Percentiles rank a stretch among this genome's conserved stretches.
Evolutionary conservation across 2,797 vertebrate genomes (phyloP).

Genomic region (Gymnoscopelus microlampas): DNA sequence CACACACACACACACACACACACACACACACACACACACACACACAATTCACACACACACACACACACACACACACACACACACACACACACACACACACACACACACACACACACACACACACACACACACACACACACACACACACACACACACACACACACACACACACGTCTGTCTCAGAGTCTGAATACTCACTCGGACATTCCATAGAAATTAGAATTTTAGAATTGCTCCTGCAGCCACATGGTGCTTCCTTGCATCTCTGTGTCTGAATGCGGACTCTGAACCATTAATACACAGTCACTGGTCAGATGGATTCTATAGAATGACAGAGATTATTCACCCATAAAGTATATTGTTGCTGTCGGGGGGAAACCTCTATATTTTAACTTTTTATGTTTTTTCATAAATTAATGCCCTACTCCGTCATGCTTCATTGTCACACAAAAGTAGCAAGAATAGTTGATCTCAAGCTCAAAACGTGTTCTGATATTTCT

Average conservation of each 20-base stretch:
- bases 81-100: conserved; percentile 18
- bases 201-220: conserved; percentile 38
- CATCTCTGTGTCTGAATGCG: conserved; percentile 19
- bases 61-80: conserved; percentile 10
- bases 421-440: too few relatives aligned
- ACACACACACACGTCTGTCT: conserved; percentile 30
- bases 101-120: conserved; percentile 8
- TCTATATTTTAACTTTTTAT: too few relatives aligned
- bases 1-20: conserved; percentile 22
- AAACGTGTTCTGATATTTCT: too few relatives aligned
- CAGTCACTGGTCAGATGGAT: too few relatives aligned
- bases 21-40: conserved; percentile 2
- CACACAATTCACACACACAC: conserved; percentile 24
- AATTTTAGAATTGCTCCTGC: conserved; percentile 37
- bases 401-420: too few relatives aligned
- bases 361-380: too few relatives aligned
- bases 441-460: too few relatives aligned
- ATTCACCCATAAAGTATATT: too few relatives aligned
- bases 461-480: too few relatives aligned
- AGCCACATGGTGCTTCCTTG: conserved; percentile 29
- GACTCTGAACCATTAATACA: background rate
- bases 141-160: conserved; percentile 18
- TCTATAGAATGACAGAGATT: too few relatives aligned
- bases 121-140: conserved; percentile 10
- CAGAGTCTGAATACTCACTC: conserved; percentile 38